phyloP scores from a whole-genome alignment of 2,113 vertebrate genomes.

The Lepus europaeus region DNA sequence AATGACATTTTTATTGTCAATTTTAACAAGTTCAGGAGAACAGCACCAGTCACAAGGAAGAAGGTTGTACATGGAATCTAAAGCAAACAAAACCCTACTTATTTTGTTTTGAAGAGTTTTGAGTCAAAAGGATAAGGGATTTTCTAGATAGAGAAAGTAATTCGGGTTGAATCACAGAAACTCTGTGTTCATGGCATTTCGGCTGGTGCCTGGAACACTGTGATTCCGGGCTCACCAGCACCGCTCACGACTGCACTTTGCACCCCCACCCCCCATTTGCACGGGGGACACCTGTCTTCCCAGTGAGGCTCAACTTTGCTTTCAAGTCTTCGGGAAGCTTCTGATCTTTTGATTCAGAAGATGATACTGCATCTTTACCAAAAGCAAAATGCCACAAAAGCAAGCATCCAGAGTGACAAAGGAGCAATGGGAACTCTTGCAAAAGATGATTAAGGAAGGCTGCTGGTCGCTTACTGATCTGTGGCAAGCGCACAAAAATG shows the following conservation, averaged over 20 bases:
- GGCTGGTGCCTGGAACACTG: slow-evolving; percentile 23
- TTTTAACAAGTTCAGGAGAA: not conserved
- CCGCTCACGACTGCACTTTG: not conserved
- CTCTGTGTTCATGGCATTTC: not conserved
- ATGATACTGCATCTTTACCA: slow-evolving; percentile 88
- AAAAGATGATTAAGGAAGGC: slow-evolving; percentile 83
- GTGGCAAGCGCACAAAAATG: slow-evolving; percentile 83
- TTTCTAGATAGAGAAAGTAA: not conserved
- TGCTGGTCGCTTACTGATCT: slow-evolving; percentile 75
- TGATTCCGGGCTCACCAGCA: slow-evolving; percentile 68
- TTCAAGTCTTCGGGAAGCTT: not conserved
- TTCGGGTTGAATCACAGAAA: not conserved
- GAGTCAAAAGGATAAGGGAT: not conserved
- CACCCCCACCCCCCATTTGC: not conserved
- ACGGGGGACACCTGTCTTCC: slow-evolving; percentile 62
- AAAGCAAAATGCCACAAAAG: slow-evolving; percentile 86
- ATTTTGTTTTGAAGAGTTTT: not conserved
- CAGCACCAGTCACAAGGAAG: not conserved
- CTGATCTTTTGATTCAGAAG: slow-evolving; percentile 88
- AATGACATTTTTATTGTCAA: not conserved
- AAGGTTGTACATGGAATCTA: not conserved
- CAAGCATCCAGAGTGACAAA: slow-evolving; percentile 82
- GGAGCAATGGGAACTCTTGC: slow-evolving; percentile 83
- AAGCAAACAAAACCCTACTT: not conserved
- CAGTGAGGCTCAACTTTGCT: slow-evolving; percentile 32